These are phyloP conservation scores for Nymphalis polychloros DNA, from an alignment of 2,888 invertebrate species.

Conservation along the genomic window DNA sequence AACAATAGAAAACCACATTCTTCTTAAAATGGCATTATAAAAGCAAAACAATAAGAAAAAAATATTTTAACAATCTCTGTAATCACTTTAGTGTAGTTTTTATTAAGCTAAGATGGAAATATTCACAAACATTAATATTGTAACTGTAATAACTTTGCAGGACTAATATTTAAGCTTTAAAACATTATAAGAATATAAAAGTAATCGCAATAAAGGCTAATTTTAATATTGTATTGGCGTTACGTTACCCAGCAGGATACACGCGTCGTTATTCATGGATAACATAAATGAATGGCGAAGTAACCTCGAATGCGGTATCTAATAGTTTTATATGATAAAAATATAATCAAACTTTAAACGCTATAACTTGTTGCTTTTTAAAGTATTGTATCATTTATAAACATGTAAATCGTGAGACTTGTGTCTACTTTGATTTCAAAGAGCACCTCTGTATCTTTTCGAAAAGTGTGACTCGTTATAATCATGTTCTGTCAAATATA, in stretches of 20 bases:
- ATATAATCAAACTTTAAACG: constrained; percentile 2
- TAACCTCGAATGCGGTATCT: constrained; percentile 3
- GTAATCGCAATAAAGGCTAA: neutral
- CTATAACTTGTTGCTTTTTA: constrained; percentile 5
- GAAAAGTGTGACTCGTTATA: neutral
- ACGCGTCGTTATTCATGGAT: neutral
- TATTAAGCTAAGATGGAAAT: too few species aligned
- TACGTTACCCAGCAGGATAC: neutral
- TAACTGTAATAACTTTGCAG: neutral
- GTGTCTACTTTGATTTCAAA: neutral
- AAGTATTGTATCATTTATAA: neutral
- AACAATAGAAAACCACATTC: too few species aligned
- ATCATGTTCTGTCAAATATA: too few species aligned
- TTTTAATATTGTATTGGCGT: neutral
- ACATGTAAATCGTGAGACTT: neutral
- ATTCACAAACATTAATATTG: neutral
- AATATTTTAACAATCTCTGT: too few species aligned
- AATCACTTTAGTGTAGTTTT: too few species aligned
- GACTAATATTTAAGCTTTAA: neutral
- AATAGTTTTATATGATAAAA: neutral
- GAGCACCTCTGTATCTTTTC: neutral
- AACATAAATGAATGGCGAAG: neutral
- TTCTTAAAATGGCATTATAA: too few species aligned
- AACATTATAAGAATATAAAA: neutral
- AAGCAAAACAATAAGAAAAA: too few species aligned